Percentiles rank a stretch among this genome's conserved stretches.
Evolutionary conservation across 2,888 invertebrate genomes (phyloP).

Genomic region (Kryphioiulus occultus): DNA sequence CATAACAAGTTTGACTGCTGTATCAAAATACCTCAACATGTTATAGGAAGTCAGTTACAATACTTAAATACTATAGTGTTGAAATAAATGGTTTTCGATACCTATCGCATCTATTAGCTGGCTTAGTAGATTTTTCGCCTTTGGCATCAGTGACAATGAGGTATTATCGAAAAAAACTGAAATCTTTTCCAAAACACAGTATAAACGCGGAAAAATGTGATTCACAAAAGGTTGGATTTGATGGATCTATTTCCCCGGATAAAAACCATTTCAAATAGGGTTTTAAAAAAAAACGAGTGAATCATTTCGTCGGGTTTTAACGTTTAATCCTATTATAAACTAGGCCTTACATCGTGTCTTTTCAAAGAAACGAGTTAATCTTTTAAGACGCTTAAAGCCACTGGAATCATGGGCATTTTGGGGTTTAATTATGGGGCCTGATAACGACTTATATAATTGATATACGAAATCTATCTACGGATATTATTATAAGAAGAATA

Average conservation of each 20-base stretch:
- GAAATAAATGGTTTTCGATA: too few relatives aligned
- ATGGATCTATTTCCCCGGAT: background rate
- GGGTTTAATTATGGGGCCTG: background rate
- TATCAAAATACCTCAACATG: too few relatives aligned
- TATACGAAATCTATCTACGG: background rate
- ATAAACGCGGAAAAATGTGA: background rate
- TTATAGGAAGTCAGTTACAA: too few relatives aligned
- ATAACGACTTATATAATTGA: background rate
- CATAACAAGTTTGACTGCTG: too few relatives aligned
- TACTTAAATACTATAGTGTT: too few relatives aligned
- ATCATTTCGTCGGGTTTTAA: background rate
- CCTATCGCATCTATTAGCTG: too few relatives aligned
- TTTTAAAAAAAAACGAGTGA: background rate
- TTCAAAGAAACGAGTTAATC: slow-evolving; percentile 5
- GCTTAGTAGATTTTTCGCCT: too few relatives aligned
- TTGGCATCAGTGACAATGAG: too few relatives aligned
- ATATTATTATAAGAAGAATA: too few relatives aligned
- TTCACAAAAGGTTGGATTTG: background rate
- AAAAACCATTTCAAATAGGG: background rate
- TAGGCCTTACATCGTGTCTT: background rate
- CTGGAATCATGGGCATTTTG: background rate
- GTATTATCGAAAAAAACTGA: too few relatives aligned
- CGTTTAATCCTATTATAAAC: background rate
- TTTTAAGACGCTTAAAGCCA: background rate
- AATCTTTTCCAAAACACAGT: too few relatives aligned